Conservation (phyloP, 2,888 invertebrate genomes). For the Chirona hameri region DNA sequence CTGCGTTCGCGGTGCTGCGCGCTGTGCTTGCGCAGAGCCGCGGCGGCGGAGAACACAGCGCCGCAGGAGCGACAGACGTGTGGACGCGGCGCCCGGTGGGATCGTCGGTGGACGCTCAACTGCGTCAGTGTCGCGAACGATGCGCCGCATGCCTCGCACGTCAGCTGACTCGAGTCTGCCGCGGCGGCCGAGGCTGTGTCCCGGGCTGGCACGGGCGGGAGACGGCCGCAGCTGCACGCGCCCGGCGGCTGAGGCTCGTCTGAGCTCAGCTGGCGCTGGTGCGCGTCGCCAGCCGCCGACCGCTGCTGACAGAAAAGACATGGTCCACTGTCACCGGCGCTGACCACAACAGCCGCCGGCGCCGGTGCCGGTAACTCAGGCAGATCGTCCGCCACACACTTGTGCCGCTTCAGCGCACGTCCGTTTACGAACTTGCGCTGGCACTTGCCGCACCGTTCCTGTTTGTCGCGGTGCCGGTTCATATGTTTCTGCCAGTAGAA, state of each 20-base stretch:
- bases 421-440: not conserved
- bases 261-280: not conserved
- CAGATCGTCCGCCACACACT: not conserved
- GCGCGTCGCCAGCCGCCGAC: not conserved
- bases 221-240: not conserved
- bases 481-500: slow-evolving; percentile 23
- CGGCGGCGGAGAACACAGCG: not conserved
- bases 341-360: not conserved
- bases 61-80: not conserved
- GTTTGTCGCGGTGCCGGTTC: not conserved
- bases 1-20: not conserved
- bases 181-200: not conserved
- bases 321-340: not conserved
- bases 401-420: not conserved
- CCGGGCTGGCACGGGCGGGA: not conserved
- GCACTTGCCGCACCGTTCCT: not conserved
- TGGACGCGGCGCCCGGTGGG: not conserved
- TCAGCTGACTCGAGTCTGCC: not conserved
- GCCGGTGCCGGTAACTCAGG: not conserved
- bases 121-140: not conserved
- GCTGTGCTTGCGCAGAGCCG: not conserved
- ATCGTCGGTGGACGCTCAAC: too few species aligned
- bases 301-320: not conserved
- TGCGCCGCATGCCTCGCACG: not conserved
- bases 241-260: not conserved